Conservation (phyloP, 2,888 invertebrate species). For the Psylliodes chrysocephalus region DNA sequence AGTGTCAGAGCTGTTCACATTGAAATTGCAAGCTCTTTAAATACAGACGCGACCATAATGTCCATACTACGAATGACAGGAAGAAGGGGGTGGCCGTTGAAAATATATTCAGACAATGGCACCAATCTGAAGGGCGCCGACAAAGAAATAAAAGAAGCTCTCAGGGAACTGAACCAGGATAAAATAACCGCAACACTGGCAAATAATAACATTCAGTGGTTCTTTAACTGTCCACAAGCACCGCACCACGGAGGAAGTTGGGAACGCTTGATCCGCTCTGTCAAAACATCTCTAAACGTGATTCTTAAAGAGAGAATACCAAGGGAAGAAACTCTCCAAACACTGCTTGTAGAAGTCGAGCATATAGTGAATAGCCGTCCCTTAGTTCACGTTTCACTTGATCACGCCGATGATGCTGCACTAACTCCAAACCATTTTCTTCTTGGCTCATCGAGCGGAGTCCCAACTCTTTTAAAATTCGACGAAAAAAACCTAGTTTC, state of each 20-base stretch:
- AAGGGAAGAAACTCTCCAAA: not conserved
- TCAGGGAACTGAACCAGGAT: not conserved
- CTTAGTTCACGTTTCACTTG: too few relatives aligned
- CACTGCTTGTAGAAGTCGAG: not conserved
- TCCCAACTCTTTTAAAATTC: not conserved
- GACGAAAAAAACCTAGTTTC: not conserved
- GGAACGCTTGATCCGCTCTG: constrained; percentile 8
- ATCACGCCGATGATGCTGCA: too few relatives aligned
- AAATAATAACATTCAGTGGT: too few relatives aligned
- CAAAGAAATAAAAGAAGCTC: not conserved
- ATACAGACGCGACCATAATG: constrained; percentile 20
- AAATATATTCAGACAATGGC: constrained; percentile 17
- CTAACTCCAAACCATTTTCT: constrained; percentile 11
- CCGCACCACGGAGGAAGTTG: constrained; percentile 2
- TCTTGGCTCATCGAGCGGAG: not conserved
- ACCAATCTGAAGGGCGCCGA: constrained; percentile 8
- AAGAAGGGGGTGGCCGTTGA: constrained; percentile 11
- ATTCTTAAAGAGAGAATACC: constrained; percentile 2
- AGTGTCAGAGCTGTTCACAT: constrained; percentile 9
- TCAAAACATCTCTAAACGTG: not conserved
- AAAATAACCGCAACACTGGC: not conserved
- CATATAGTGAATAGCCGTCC: too few relatives aligned
- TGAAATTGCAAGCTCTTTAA: too few relatives aligned
- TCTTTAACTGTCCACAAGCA: not conserved
- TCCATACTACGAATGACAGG: constrained; percentile 12